phyloP scores from a whole-genome alignment of 2,113 vertebrate species.

The Okapia johnstoni region DNA sequence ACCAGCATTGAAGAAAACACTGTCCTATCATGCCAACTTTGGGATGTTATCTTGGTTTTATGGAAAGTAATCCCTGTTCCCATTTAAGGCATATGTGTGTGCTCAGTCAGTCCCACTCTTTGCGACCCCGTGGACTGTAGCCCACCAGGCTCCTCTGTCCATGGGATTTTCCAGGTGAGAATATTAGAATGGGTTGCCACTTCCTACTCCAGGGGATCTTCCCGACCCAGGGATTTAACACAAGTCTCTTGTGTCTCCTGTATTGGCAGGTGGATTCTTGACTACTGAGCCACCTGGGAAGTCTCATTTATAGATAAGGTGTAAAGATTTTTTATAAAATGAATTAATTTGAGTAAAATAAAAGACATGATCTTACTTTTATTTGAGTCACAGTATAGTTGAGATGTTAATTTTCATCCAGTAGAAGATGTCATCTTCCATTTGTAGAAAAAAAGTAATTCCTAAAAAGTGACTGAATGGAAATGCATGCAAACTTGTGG shows the following conservation, averaged over 20 bases:
- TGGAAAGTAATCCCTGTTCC: neutral
- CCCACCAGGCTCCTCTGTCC: neutral
- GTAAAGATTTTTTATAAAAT: neutral
- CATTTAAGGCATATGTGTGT: neutral
- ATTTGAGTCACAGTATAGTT: neutral
- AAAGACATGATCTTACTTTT: neutral
- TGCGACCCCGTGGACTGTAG: neutral
- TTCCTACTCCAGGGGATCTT: neutral
- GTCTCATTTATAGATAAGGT: neutral
- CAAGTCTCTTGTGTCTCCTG: neutral
- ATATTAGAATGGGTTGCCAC: neutral
- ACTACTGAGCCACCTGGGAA: neutral
- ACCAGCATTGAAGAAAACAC: neutral
- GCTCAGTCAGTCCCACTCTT: neutral
- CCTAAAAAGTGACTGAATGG: neutral
- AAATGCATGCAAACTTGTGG: neutral
- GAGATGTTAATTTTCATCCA: neutral
- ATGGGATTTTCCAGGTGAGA: neutral
- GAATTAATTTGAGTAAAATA: neutral
- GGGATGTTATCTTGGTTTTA: neutral
- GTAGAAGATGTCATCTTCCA: neutral
- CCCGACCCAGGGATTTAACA: neutral
- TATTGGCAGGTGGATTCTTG: neutral
- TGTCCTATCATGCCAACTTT: neutral
- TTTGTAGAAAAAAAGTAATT: neutral